Base-by-base conservation (phyloP, 2,888 invertebrate species). In the Rhodophaea formosa region DNA sequence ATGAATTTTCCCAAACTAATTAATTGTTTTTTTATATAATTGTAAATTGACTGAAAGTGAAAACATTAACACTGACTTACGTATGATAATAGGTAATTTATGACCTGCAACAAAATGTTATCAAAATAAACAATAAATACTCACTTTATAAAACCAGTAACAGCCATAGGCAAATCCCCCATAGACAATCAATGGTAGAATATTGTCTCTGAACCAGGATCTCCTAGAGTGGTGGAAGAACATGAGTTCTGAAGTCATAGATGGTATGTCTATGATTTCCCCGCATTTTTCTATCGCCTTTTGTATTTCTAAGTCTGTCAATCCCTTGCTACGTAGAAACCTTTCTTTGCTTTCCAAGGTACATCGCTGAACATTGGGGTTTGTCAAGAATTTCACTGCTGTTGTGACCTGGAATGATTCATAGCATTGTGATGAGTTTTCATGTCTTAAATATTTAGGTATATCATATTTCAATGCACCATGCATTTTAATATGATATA, bases 301-400 rank as follows among this genome's bases (percentile, higher is more conserved):
- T 73, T 94, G 93, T 64, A 97, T 95, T 84, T 97, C 97, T 0
- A 92, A 87, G 53, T 95, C 94, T 0, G 95, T 94, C 0, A 97
- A 87, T 49, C 97, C 97, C 83, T 97, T 96, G 72, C 93, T 93
- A 65, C 94, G 92, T 1, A 97, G 91, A 82, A 97, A 97, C 63
- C 94, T 93, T 77, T 96, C 95, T 74, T 96, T 97, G 79, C 96
- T 95, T 58, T 94, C 92, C 56, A 95, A 77, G 0, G 97, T 94
- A 70, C 96, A 96, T 66, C 93, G 91, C 55, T 94, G 93, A 1
- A 97, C 96, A 80, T 95, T 96, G n/a, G 95, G 95, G 87, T 97
- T 97, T 80, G 95, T 94, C 55, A 97, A 88, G 88, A 97, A 97
- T 74, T 96, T 96, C 3, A 97, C 93, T 6, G 97, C 97, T 12